Conservation (phyloP, 2,797 vertebrate genomes). For the Pipistrellus pygmaeus region DNA sequence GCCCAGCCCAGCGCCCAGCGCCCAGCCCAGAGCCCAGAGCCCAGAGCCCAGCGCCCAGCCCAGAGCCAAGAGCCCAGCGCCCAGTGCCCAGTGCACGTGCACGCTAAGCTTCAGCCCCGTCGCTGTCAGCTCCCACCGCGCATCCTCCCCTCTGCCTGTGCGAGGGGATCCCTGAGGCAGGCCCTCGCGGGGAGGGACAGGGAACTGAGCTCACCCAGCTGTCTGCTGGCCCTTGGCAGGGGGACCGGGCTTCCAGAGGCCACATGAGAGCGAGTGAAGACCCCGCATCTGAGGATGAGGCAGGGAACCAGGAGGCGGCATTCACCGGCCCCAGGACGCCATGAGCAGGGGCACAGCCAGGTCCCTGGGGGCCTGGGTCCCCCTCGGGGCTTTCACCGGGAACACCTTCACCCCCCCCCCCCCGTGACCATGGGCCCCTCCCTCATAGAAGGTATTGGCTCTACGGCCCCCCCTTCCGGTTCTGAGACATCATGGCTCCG, state of each 20-base stretch:
- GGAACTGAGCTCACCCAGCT: not conserved
- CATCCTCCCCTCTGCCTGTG: accelerated
- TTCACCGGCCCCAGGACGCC: not conserved
- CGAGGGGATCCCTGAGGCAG: not conserved
- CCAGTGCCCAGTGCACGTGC: accelerated
- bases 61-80: accelerated
- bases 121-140: accelerated
- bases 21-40: not conserved
- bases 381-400: not conserved
- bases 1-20: no score
- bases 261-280: accelerated
- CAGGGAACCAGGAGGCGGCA: not conserved
- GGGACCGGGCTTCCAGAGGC: not conserved
- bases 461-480: not conserved
- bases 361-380: not conserved
- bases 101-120: accelerated
- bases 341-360: not conserved
- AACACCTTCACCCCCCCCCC: not conserved
- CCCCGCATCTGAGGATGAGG: accelerated
- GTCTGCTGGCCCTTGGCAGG: not conserved
- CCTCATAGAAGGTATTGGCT: not conserved
- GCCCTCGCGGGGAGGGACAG: not conserved
- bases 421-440: not conserved
- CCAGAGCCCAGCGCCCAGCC: no score
- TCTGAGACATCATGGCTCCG: not conserved